Conservation (phyloP, 2,888 invertebrate genomes). For the Amphiduros pacificus region DNA sequence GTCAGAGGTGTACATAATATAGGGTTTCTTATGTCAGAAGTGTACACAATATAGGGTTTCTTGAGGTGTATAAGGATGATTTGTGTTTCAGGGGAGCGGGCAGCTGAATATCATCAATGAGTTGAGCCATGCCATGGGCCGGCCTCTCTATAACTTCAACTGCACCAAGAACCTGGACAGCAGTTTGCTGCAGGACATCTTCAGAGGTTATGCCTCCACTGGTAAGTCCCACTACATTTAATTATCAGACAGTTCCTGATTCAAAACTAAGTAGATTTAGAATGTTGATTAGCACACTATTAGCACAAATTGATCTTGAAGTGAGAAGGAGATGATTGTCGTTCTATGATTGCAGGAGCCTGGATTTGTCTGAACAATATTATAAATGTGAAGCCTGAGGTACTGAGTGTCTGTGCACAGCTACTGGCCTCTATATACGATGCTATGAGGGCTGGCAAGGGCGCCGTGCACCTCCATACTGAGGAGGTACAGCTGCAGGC, state of each 20-base stretch:
- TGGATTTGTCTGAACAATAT: slow-evolving; percentile 55
- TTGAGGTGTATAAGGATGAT: too few relatives aligned
- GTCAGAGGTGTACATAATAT: too few relatives aligned
- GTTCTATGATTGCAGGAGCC: slow-evolving; percentile 36
- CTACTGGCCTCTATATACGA: slow-evolving; percentile 45
- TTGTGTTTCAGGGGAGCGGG: slow-evolving; percentile 42
- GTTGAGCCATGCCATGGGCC: slow-evolving; percentile 45
- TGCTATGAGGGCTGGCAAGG: slow-evolving; percentile 44
- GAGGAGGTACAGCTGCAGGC: slow-evolving; percentile 37
- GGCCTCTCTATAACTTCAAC: slow-evolving; percentile 52
- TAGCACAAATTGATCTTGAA: neutral
- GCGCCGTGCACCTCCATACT: slow-evolving; percentile 41
- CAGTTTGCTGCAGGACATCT: slow-evolving; percentile 48
- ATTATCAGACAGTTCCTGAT: neutral
- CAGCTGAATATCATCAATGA: slow-evolving; percentile 46
- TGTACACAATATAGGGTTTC: too few relatives aligned
- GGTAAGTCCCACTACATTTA: slow-evolving; percentile 32
- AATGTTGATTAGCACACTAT: neutral
- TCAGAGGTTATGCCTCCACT: slow-evolving; percentile 52
- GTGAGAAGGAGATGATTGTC: too few relatives aligned
- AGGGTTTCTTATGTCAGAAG: too few relatives aligned
- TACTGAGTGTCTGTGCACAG: slow-evolving; percentile 50
- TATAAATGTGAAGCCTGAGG: slow-evolving; percentile 39
- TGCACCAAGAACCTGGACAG: slow-evolving; percentile 46
- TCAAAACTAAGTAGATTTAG: neutral